phyloP scores from a whole-genome alignment of 2,113 vertebrate species.

The Triplophysa siluroides region DNA sequence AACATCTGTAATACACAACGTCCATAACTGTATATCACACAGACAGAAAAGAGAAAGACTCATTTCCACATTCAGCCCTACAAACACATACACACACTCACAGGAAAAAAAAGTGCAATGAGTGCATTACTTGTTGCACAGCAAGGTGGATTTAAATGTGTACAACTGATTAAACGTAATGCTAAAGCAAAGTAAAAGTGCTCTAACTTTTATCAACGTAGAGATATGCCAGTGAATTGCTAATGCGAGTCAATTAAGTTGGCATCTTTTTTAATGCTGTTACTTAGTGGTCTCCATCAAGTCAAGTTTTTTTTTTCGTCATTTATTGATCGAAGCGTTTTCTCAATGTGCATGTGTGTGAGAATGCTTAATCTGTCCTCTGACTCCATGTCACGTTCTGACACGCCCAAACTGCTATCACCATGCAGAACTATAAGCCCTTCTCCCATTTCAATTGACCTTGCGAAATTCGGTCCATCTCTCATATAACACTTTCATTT shows the following conservation, averaged over 20 bases:
- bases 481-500: no score
- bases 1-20: slow-evolving; percentile 6
- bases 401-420: slow-evolving; percentile 43
- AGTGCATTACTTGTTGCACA: slow-evolving; percentile 29
- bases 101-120: background rate
- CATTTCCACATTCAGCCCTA: background rate
- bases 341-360: slow-evolving; percentile 11
- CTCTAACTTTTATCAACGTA: background rate
- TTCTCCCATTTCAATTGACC: slow-evolving; percentile 16
- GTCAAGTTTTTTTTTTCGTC: slow-evolving; percentile 18
- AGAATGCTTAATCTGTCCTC: slow-evolving; percentile 36
- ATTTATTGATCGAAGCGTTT: slow-evolving; percentile 41
- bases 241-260: background rate
- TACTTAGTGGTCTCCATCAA: slow-evolving; percentile 5
- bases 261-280: background rate
- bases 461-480: background rate
- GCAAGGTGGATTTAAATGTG: background rate
- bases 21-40: background rate
- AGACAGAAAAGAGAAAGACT: background rate
- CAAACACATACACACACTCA: background rate
- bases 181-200: background rate
- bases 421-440: slow-evolving; percentile 33
- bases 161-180: background rate
- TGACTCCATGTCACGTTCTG: slow-evolving; percentile 49
- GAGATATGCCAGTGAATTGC: background rate